Evolutionary conservation across 2,797 vertebrate species (phyloP).

Genomic region (Urocyon cinereoargenteus): DNA sequence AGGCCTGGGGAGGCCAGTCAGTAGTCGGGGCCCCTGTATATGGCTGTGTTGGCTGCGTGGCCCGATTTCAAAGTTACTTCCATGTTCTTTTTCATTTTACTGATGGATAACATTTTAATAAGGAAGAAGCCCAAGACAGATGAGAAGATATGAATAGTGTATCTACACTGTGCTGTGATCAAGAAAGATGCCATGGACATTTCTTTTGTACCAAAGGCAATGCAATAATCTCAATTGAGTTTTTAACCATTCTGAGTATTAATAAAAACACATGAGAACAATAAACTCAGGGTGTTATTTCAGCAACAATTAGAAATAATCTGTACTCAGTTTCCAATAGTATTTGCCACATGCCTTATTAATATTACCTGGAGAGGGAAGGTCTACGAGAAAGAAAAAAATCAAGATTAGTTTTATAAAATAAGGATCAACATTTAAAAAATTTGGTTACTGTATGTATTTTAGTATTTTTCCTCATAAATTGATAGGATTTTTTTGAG

Average conservation of each 20-base stretch:
- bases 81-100: neutral
- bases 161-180: neutral
- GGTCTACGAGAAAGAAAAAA: neutral
- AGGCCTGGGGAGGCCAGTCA: neutral
- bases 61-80: neutral
- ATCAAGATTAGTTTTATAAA: slow-evolving; percentile 26
- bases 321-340: neutral
- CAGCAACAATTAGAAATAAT: neutral
- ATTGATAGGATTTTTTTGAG: neutral
- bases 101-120: neutral
- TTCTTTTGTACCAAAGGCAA: neutral
- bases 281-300: neutral
- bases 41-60: fast-evolving
- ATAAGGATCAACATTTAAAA: neutral
- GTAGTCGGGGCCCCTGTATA: neutral
- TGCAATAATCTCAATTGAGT: neutral
- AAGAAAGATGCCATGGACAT: neutral
- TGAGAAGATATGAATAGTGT: neutral
- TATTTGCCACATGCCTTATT: neutral
- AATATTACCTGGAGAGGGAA: neutral
- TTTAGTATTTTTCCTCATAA: neutral
- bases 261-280: neutral
- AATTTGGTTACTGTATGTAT: neutral
- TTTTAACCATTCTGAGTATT: neutral
- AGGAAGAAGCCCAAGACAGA: neutral